Evolutionary conservation across 2,888 invertebrate species (phyloP), one percentile per base, ranked within the genome.

Genomic region (Hedya salicella): DNA sequence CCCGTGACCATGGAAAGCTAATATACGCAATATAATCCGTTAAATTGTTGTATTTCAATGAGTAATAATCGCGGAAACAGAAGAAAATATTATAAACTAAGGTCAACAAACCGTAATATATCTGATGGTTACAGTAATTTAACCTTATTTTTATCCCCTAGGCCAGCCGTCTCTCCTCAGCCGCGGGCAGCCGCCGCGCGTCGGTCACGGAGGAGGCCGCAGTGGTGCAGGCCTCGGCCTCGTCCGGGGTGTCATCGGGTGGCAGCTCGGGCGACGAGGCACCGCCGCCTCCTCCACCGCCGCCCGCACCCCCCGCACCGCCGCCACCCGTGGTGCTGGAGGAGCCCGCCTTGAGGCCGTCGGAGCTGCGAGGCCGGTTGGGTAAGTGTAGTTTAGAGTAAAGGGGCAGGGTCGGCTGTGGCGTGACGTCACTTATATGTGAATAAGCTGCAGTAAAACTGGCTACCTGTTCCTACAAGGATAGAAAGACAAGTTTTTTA

Each of bases 261-360:
- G 90, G 88, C 19, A 87, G 88, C 40, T 89, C 83, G 57, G 93
- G 78, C 73, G 91, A 91, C 66, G 91, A 90, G 69, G 91, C 95
- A 0, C 95, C 95, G 0, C 96, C 95, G 0, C 96, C 96, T 0
- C 96, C 96, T 0, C 96, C 96, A 0, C 94, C 95, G 14, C 95
- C 95, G 0, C 94, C 94, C 0, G 93, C 94, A 0, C 83, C 93
- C 0, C 92, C 91, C 3, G 89, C 89, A 0, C 87, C 56, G 0
- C 87, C 85, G 0, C 88, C 90, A 0, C 83, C 80, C 0, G 94
- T 93, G 57, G 94, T 95, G 48, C 80, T 95, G 2, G 95, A 95
- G 73, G 95, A 95, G 78, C 95, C 95, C 0, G 95, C 95, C 9
- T 78, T 95, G 11, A 92, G 93, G 71, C 95, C 95, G 13, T 95